Evolutionary conservation across 2,888 invertebrate genomes (phyloP).

Genomic region (Xylota sylvarum): DNA sequence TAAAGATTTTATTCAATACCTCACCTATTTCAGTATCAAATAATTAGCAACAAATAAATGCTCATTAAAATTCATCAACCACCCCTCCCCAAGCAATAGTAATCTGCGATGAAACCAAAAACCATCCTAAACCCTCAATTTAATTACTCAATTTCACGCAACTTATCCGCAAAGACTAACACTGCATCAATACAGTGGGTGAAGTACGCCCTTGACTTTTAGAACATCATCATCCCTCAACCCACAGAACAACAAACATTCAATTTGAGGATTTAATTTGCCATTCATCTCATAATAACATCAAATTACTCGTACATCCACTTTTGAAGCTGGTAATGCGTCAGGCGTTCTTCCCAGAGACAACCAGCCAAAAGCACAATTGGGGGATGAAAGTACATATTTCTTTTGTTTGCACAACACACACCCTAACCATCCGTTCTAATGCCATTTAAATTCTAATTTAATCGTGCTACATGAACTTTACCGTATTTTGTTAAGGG

Average conservation of each 20-base stretch:
- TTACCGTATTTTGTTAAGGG: constrained; percentile 41
- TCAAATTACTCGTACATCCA: constrained; percentile 60
- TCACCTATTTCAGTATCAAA: not conserved
- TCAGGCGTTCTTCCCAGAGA: constrained; percentile 30
- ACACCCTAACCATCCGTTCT: constrained; percentile 40
- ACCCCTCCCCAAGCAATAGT: not conserved
- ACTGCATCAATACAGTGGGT: constrained; percentile 35
- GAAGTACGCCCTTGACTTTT: constrained; percentile 65
- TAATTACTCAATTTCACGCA: constrained; percentile 72
- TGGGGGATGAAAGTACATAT: constrained; percentile 62
- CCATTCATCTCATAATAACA: constrained; percentile 70
- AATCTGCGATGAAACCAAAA: constrained; percentile 14
- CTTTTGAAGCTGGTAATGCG: constrained; percentile 47
- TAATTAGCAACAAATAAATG: constrained; percentile 1
- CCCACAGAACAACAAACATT: constrained; percentile 55
- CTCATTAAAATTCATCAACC: constrained; percentile 13
- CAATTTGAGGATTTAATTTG: constrained; percentile 70
- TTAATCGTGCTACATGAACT: constrained; percentile 67
- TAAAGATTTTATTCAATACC: not conserved
- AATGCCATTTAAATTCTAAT: constrained; percentile 69
- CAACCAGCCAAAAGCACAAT: constrained; percentile 19
- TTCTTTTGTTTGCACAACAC: constrained; percentile 35
- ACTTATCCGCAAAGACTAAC: constrained; percentile 56
- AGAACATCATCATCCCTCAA: constrained; percentile 46
- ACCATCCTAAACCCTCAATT: not conserved